Conservation (phyloP, 2,113 vertebrate species). For the Spilogale gracilis region DNA sequence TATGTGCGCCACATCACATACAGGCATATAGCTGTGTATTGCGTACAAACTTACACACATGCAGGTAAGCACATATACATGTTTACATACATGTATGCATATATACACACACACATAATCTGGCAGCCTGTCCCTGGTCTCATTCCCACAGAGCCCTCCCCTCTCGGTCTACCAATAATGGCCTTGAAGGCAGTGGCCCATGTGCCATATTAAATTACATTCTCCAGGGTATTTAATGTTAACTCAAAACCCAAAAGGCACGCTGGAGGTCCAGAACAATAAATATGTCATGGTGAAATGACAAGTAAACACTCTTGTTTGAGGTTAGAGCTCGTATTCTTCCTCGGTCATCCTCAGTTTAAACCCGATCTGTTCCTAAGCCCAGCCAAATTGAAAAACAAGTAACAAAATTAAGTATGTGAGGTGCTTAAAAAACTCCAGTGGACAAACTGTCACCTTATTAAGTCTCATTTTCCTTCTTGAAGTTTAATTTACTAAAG, state of each 20-base stretch:
- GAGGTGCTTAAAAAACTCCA: neutral
- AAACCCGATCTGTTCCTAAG: neutral
- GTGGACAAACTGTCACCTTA: neutral
- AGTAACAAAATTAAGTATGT: neutral
- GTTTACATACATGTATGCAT: neutral
- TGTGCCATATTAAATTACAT: neutral
- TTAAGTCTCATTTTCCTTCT: neutral
- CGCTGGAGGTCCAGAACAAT: neutral
- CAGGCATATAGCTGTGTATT: neutral
- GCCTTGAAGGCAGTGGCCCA: neutral
- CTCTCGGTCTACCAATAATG: neutral
- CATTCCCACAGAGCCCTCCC: neutral
- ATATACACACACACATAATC: neutral
- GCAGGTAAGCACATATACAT: neutral
- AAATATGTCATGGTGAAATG: neutral
- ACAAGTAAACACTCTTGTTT: neutral
- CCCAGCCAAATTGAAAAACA: neutral
- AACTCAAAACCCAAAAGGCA: neutral
- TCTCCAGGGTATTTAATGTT: neutral
- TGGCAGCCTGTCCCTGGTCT: neutral
- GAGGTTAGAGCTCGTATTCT: neutral
- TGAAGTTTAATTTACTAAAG: conserved; percentile 33
- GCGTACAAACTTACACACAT: neutral
- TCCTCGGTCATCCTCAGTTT: neutral
- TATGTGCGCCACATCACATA: neutral